phyloP scores from a whole-genome alignment of 2,113 vertebrate genomes.

The Narcine bancroftii region DNA sequence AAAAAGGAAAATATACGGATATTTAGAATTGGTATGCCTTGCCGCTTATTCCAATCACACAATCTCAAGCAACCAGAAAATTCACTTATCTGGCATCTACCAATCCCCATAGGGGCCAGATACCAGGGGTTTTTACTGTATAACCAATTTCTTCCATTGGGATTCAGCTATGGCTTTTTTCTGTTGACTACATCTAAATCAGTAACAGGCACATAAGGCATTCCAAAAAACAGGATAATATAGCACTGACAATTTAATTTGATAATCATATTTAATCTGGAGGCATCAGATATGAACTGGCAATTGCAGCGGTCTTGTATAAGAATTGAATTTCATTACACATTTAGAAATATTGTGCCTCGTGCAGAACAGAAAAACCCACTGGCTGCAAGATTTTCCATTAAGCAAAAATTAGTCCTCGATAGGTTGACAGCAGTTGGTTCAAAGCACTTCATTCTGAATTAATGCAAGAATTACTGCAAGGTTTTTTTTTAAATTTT shows the following conservation, averaged over 20 bases:
- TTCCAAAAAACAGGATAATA: background rate
- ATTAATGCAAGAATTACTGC: background rate
- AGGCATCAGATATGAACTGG: background rate
- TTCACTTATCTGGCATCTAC: no score
- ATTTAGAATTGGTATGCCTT: no score
- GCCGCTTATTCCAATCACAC: no score
- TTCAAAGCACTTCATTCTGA: background rate
- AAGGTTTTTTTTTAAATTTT: no score
- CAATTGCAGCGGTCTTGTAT: background rate
- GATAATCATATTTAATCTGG: background rate
- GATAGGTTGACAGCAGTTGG: background rate
- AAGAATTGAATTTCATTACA: background rate
- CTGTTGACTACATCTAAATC: background rate
- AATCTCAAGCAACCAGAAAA: no score
- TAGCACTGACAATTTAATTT: background rate
- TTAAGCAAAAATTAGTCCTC: background rate
- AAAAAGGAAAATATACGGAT: no score
- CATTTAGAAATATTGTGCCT: background rate
- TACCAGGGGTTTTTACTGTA: no score
- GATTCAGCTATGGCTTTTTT: background rate
- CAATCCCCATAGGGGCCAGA: no score
- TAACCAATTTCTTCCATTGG: conserved; percentile 3
- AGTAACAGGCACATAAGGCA: background rate
- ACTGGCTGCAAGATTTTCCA: background rate
- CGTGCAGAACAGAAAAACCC: background rate